Evolutionary conservation across 2,888 invertebrate species (phyloP).

Genomic region (Trichacis sp.): DNA sequence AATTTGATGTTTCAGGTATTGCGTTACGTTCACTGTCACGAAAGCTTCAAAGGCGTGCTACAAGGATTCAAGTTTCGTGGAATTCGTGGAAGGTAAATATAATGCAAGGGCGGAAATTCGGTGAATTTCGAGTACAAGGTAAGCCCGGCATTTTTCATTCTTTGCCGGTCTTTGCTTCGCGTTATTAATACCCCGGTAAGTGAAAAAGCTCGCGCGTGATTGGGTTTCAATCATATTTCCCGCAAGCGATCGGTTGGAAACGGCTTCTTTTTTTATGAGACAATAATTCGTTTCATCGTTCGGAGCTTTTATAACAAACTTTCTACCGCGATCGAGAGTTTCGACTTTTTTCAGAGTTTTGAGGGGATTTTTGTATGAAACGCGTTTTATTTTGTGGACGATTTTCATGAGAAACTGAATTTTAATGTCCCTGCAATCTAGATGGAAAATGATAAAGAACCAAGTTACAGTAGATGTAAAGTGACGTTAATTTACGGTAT

Average conservation of each 20-base stretch:
- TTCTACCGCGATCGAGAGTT: conserved; percentile 10
- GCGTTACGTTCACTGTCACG: conserved; percentile 85
- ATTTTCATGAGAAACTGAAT: too few species aligned
- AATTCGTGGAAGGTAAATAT: conserved; percentile 79
- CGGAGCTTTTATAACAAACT: not conserved
- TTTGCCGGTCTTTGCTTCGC: not conserved
- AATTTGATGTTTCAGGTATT: conserved; percentile 78
- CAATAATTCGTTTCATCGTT: conserved; percentile 1
- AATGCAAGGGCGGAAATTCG: conserved; percentile 20
- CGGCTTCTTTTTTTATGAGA: not conserved
- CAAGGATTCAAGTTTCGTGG: conserved; percentile 79
- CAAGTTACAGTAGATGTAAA: too few species aligned
- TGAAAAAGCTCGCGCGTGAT: not conserved
- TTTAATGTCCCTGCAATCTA: too few species aligned
- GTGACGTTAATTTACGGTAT: too few species aligned
- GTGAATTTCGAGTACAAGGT: conserved; percentile 23
- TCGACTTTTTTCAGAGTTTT: conserved; percentile 20
- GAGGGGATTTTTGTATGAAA: conserved; percentile 22
- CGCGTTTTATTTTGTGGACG: too few species aligned
- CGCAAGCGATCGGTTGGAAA: not conserved
- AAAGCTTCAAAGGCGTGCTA: conserved; percentile 87
- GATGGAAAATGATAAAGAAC: too few species aligned
- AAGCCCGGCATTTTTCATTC: conserved; percentile 18
- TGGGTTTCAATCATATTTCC: not conserved
- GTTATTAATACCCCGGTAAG: not conserved